These are phyloP conservation scores for Pterobdella sp. DNA, from an alignment of 2,888 invertebrate genomes.

Conservation along the genomic window DNA sequence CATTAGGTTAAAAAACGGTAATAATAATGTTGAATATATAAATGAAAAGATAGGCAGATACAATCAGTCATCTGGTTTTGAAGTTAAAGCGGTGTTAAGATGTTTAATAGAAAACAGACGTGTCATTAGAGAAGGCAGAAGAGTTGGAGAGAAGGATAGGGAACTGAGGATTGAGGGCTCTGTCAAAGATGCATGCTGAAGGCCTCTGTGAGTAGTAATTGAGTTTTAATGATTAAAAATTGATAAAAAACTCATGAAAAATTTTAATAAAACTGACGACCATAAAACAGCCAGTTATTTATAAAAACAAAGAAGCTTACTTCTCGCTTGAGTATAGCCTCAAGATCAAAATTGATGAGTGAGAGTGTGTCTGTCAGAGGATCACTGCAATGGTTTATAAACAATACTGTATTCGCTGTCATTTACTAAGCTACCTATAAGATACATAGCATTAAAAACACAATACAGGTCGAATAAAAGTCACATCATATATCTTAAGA, in stretches of 20 bases:
- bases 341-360: background rate
- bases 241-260: background rate
- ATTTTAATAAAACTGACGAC: background rate
- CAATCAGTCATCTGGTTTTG: too few species aligned
- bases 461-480: too few species aligned
- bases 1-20: background rate
- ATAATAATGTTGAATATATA: background rate
- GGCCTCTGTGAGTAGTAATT: background rate
- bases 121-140: too few species aligned
- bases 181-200: background rate
- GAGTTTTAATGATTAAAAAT: too few species aligned
- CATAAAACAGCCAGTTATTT: background rate
- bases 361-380: background rate
- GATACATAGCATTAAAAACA: too few species aligned
- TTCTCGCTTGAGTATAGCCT: background rate
- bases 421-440: too few species aligned
- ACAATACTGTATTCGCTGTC: too few species aligned
- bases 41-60: background rate
- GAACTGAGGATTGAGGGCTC: constrained; percentile 3
- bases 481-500: too few species aligned
- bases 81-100: too few species aligned
- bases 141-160: background rate
- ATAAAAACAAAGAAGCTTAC: background rate
- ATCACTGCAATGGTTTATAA: background rate
- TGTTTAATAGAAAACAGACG: too few species aligned